Evolutionary conservation across 2,113 vertebrate species (phyloP).

Genomic region (Theropithecus gelada): DNA sequence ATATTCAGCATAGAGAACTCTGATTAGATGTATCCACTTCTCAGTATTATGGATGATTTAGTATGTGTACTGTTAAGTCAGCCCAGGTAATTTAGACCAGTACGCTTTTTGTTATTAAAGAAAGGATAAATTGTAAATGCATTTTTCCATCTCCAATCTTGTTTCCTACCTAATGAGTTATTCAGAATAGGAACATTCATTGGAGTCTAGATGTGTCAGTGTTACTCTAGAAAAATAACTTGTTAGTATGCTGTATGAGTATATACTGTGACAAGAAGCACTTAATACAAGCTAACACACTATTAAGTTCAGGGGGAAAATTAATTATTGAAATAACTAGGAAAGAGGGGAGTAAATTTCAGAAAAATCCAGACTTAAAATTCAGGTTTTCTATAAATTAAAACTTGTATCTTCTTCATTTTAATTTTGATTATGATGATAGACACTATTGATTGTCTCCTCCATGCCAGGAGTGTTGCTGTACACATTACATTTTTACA

Average conservation of each 20-base stretch:
- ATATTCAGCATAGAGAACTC: background rate
- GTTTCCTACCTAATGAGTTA: background rate
- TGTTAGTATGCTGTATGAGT: background rate
- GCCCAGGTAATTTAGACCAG: background rate
- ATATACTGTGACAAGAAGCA: background rate
- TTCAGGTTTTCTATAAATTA: slow-evolving; percentile 2
- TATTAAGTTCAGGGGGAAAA: background rate
- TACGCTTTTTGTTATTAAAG: slow-evolving; percentile 28
- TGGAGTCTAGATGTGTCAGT: background rate
- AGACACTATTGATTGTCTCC: background rate
- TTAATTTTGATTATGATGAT: slow-evolving; percentile 3
- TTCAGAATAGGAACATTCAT: background rate
- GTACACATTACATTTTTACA: background rate
- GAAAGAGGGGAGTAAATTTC: background rate
- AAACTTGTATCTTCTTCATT: background rate
- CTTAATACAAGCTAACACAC: background rate
- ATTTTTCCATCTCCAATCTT: background rate
- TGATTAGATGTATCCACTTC: background rate
- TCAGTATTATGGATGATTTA: background rate
- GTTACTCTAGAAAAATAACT: background rate
- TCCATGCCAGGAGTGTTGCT: background rate
- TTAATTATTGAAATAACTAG: slow-evolving; percentile 9
- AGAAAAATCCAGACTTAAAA: background rate
- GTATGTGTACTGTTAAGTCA: background rate
- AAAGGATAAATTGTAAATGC: background rate